Conservation (phyloP, 2,797 vertebrate genomes). For the Hoplostethus mediterraneus region DNA sequence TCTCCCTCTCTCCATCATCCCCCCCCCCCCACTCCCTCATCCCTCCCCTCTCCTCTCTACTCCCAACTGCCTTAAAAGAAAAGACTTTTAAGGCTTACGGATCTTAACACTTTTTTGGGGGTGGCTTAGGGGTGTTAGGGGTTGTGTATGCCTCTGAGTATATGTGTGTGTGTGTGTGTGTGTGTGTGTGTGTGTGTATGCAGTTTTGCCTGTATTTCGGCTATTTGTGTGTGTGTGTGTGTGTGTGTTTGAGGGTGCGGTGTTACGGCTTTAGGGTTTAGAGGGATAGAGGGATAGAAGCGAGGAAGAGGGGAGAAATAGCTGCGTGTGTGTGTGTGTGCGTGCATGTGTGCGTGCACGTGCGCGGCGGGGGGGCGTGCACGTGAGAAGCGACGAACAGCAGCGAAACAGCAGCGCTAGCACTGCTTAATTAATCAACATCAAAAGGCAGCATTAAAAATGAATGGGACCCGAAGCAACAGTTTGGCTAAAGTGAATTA, state of each 20-base stretch:
- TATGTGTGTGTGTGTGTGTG: neutral
- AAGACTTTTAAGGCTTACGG: constrained; percentile 73
- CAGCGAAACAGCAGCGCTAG: constrained; percentile 79
- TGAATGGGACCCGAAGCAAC: constrained; percentile 84
- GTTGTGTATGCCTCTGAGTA: constrained; percentile 11
- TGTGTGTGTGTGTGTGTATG: constrained; percentile 28
- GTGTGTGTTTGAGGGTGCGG: constrained; percentile 33
- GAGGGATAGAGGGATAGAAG: constrained; percentile 71
- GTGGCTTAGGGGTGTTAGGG: constrained; percentile 62
- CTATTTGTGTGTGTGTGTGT: neutral
- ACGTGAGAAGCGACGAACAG: constrained; percentile 37
- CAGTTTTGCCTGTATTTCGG: too few relatives aligned
- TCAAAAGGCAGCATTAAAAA: constrained; percentile 88
- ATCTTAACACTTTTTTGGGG: constrained; percentile 69
- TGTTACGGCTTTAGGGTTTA: constrained; percentile 73
- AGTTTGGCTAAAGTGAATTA: constrained; percentile 87
- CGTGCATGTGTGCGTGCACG: constrained; percentile 25
- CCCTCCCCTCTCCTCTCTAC: constrained; percentile 10
- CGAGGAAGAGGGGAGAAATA: constrained; percentile 49
- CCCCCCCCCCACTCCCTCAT: constrained; percentile 51
- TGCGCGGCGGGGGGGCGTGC: constrained; percentile 1
- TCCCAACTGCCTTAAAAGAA: constrained; percentile 69
- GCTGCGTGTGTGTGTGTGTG: neutral
- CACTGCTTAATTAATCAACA: constrained; percentile 88
- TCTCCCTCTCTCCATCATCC: constrained; percentile 33